Evolutionary conservation across 2,888 invertebrate genomes (phyloP).

Genomic region (Biston betularia): DNA sequence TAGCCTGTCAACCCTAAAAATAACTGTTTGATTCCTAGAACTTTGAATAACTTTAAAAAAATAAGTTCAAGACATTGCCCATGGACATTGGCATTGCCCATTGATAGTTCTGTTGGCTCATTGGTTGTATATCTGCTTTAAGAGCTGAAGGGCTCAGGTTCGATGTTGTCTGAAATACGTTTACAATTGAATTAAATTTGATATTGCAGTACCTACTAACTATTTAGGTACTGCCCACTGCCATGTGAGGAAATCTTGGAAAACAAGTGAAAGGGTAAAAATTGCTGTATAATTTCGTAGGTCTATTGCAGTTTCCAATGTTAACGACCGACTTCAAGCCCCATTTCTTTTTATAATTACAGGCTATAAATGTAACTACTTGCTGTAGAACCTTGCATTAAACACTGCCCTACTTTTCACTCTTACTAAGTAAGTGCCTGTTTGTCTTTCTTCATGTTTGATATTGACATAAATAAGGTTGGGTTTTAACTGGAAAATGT

Average conservation of each 20-base stretch:
- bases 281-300: constrained; percentile 3
- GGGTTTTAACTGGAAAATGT: too few species aligned
- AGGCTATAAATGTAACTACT: background rate
- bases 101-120: too few species aligned
- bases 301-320: constrained; percentile 14
- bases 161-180: too few species aligned
- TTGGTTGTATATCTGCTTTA: too few species aligned
- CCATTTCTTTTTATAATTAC: constrained; percentile 24
- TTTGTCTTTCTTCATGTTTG: background rate
- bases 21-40: too few species aligned
- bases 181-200: background rate
- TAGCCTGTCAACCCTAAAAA: too few species aligned
- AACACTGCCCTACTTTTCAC: constrained; percentile 14
- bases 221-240: background rate
- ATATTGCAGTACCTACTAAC: background rate
- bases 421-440: background rate
- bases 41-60: too few species aligned
- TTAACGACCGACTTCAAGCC: constrained; percentile 19
- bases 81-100: too few species aligned
- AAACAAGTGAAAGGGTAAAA: constrained; percentile 10
- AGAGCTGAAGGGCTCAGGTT: too few species aligned
- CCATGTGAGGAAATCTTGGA: constrained; percentile 4
- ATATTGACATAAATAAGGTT: too few species aligned
- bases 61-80: too few species aligned
- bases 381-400: background rate